Conservation (phyloP, 2,113 vertebrate genomes). For the Otolemur garnettii region DNA sequence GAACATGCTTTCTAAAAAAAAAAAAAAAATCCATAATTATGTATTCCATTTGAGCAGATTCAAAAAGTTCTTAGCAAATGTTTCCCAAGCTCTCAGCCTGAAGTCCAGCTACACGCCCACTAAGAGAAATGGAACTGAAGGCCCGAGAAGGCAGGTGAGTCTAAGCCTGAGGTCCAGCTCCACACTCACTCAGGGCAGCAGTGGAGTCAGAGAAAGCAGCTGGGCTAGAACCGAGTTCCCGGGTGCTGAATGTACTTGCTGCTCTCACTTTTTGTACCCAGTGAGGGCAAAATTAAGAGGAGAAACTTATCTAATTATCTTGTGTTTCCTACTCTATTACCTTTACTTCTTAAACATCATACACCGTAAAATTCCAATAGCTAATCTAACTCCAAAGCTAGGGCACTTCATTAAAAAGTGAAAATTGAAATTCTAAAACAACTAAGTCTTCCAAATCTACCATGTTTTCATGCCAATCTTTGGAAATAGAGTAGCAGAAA, state of each 20-base stretch:
- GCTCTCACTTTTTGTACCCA: not conserved
- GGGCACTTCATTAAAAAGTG: slow-evolving; percentile 58
- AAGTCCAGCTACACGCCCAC: not conserved
- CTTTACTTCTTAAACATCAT: slow-evolving; percentile 31
- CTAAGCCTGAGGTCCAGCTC: no score
- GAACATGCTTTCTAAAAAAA: not conserved
- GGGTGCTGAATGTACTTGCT: not conserved
- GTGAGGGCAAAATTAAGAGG: slow-evolving; percentile 28
- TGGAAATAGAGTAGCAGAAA: not conserved
- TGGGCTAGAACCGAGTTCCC: not conserved
- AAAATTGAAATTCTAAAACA: slow-evolving; percentile 69
- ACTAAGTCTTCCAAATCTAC: slow-evolving; percentile 52
- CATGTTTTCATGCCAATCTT: slow-evolving; percentile 4
- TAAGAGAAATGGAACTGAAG: not conserved
- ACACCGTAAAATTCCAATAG: slow-evolving; percentile 51
- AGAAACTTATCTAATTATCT: slow-evolving; percentile 39
- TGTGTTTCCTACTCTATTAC: slow-evolving; percentile 44
- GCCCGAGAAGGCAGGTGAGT: not conserved
- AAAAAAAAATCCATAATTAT: not conserved
- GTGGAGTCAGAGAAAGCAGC: not conserved
- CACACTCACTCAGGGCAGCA: not conserved
- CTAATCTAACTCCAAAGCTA: slow-evolving; percentile 54
- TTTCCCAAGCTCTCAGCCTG: not conserved
- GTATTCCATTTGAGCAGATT: not conserved
- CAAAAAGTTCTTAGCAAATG: not conserved